Evolutionary conservation across 2,797 vertebrate genomes (phyloP).

Genomic region (Siniperca obscura): DNA sequence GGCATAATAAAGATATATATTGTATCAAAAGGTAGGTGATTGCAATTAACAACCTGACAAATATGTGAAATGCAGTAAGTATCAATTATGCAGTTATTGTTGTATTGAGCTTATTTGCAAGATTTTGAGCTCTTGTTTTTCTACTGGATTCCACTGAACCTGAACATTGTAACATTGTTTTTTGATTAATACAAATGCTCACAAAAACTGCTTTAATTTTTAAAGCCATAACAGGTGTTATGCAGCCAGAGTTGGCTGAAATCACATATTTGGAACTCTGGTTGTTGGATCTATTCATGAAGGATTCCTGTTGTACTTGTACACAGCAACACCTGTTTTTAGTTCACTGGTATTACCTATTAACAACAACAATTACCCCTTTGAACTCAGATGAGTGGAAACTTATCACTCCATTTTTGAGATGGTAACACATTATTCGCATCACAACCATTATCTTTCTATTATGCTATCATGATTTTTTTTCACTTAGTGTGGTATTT

Average conservation of each 20-base stretch:
- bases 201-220: constrained; percentile 12
- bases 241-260: background rate
- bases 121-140: background rate
- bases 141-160: background rate
- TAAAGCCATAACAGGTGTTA: constrained; percentile 20
- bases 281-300: background rate
- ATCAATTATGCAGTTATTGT: background rate
- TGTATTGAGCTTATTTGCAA: background rate
- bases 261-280: background rate
- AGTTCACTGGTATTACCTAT: background rate
- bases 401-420: constrained; percentile 16
- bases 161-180: background rate
- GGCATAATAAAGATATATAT: constrained; percentile 22
- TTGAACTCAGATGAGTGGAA: constrained; percentile 9
- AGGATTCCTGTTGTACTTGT: background rate
- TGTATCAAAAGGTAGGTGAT: background rate
- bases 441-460: constrained; percentile 18
- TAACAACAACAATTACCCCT: constrained; percentile 3
- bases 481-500: constrained; percentile 34
- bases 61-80: background rate
- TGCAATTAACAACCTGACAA: background rate
- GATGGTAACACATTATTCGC: constrained; percentile 7
- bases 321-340: constrained; percentile 9
- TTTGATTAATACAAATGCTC: background rate
- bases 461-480: constrained; percentile 27